phyloP scores from a whole-genome alignment of 1,140 invertebrate genomes.

The Rhyacophila brunnea region DNA sequence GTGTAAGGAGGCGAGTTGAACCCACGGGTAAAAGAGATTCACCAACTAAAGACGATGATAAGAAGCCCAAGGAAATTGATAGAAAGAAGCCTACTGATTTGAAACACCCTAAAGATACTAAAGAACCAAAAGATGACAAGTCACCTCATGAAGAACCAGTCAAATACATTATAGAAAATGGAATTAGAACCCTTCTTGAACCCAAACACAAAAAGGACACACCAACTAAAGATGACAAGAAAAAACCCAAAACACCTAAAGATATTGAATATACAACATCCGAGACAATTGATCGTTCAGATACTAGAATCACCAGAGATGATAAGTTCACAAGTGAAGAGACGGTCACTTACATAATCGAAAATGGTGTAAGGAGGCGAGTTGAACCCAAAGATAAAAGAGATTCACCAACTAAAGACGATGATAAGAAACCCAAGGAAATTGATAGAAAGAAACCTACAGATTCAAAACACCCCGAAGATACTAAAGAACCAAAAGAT shows the following conservation, averaged over 20 bases:
- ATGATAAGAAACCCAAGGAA: background rate
- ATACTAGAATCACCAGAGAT: background rate
- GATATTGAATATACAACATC: background rate
- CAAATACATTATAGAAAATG: conserved; percentile 21
- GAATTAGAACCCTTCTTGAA: conserved; percentile 15
- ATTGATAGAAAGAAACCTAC: no score
- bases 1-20: background rate
- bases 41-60: background rate
- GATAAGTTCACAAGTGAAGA: background rate
- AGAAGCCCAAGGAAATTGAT: background rate
- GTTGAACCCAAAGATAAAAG: background rate
- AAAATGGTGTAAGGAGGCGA: conserved; percentile 5
- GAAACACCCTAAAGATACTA: background rate
- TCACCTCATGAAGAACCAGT: conserved; percentile 2
- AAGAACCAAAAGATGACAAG: background rate
- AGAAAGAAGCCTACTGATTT: background rate
- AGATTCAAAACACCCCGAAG: background rate
- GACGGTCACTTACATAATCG: conserved; percentile 1
- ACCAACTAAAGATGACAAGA: background rate
- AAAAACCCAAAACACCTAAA: background rate
- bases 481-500: background rate
- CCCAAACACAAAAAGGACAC: conserved; percentile 2
- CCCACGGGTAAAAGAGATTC: background rate
- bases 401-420: background rate
- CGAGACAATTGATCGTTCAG: background rate